Conservation (phyloP, 23 tunicate genomes). For the Diplosoma virens region DNA sequence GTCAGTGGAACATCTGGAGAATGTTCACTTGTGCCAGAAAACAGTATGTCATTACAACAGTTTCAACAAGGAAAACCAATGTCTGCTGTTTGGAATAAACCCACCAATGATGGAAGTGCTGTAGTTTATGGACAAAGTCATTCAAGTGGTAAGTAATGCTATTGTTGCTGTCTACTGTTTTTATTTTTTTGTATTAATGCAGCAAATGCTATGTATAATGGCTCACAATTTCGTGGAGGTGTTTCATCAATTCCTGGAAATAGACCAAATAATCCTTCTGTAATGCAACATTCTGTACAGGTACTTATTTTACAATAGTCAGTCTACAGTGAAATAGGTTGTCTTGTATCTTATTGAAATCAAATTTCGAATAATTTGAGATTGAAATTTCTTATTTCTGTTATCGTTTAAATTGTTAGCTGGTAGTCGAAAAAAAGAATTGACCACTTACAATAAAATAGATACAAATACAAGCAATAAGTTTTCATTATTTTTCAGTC, state of each 20-base stretch:
- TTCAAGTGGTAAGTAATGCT: conserved; percentile 23
- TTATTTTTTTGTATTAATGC: neutral
- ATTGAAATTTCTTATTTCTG: no score
- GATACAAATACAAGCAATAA: no score
- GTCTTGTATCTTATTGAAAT: no score
- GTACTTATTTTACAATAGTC: no score
- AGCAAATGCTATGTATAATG: conserved; percentile 50
- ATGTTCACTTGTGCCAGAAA: neutral
- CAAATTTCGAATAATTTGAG: no score
- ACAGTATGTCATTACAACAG: conserved; percentile 19
- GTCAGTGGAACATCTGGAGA: neutral
- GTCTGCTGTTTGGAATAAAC: conserved; percentile 33
- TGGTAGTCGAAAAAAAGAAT: no score
- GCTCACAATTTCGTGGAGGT: conserved; percentile 39
- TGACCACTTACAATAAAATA: no score
- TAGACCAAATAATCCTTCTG: neutral
- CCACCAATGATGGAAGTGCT: neutral
- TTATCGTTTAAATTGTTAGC: no score
- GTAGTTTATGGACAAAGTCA: conserved; percentile 23
- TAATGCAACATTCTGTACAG: conserved; percentile 5
- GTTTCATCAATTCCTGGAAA: conserved; percentile 8
- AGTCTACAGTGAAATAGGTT: no score
- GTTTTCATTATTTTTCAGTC: no score
- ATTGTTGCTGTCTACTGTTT: neutral
- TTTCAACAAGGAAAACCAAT: conserved; percentile 21